Conservation (phyloP, 2,113 vertebrate species). For the Urocynchramus pylzowi region DNA sequence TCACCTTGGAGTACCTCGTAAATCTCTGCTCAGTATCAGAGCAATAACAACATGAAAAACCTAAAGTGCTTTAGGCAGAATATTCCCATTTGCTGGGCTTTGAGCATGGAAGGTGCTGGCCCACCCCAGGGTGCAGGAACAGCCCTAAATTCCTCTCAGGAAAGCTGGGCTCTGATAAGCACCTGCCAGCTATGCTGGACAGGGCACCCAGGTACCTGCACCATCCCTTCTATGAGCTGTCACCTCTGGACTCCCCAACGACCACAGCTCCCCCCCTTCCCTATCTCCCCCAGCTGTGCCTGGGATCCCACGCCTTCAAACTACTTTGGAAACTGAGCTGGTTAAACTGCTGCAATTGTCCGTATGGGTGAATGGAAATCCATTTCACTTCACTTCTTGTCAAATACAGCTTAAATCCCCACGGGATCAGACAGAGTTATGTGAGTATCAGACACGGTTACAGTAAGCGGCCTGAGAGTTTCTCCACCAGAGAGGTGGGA, state of each 20-base stretch:
- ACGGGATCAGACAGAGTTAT: background rate
- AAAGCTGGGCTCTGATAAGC: background rate
- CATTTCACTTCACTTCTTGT: background rate
- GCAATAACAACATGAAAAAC: background rate
- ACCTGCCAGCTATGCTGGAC: background rate
- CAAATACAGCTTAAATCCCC: background rate
- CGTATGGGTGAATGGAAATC: background rate
- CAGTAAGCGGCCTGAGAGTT: background rate
- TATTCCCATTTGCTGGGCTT: background rate
- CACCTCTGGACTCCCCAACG: background rate
- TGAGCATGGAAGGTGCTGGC: background rate
- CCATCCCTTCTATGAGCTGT: background rate
- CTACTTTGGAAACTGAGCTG: background rate
- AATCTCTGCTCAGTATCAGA: background rate
- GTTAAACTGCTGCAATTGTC: background rate
- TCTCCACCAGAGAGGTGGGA: background rate
- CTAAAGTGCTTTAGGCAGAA: background rate
- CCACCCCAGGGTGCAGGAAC: background rate
- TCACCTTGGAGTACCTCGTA: background rate
- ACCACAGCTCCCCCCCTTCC: background rate
- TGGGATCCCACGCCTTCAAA: background rate
- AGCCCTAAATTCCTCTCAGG: background rate
- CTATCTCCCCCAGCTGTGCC: background rate
- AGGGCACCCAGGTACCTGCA: no score
- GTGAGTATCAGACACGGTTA: background rate